Conservation (phyloP, 1,140 invertebrate species). For the Drosophila punjabiensis region DNA sequence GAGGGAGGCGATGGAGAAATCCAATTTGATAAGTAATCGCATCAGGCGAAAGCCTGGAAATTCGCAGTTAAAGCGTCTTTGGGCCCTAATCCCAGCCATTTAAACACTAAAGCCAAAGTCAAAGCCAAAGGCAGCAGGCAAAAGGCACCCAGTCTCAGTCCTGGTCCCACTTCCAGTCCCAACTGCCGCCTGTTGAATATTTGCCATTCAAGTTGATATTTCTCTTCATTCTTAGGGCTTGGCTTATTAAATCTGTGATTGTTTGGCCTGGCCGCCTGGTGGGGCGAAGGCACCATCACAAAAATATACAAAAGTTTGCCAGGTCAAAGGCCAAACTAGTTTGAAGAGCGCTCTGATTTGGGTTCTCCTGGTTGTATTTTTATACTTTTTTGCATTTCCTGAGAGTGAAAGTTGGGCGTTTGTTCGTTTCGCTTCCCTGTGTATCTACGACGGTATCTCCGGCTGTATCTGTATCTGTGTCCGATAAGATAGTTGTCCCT, state of each 20-base stretch:
- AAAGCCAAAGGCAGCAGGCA: slow-evolving; percentile 23
- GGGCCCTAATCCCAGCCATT: slow-evolving; percentile 45
- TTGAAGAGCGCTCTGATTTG: slow-evolving; percentile 33
- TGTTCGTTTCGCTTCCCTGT: slow-evolving; percentile 25
- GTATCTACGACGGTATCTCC: slow-evolving; percentile 11
- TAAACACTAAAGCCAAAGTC: slow-evolving; percentile 26
- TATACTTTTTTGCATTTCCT: slow-evolving; percentile 30
- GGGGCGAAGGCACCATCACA: slow-evolving; percentile 8
- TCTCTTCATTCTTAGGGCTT: slow-evolving; percentile 14
- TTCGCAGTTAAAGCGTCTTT: slow-evolving; percentile 40
- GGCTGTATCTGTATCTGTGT: slow-evolving; percentile 33
- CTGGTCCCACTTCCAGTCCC: no score
- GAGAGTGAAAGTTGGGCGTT: slow-evolving; percentile 36
- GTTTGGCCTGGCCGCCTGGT: slow-evolving; percentile 11
- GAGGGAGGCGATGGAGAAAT: slow-evolving; percentile 37
- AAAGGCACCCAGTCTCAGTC: neutral
- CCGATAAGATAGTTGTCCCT: slow-evolving; percentile 51
- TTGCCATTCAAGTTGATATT: slow-evolving; percentile 26
- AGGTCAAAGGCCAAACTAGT: slow-evolving; percentile 51
- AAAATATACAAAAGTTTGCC: slow-evolving; percentile 27
- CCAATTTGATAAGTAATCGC: slow-evolving; percentile 57
- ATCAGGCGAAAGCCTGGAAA: slow-evolving; percentile 48
- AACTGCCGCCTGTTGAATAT: slow-evolving; percentile 59
- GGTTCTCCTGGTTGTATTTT: slow-evolving; percentile 9
- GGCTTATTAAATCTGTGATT: slow-evolving; percentile 69